Conservation (phyloP, 1,140 invertebrate species). For the Aphis gossypii region DNA sequence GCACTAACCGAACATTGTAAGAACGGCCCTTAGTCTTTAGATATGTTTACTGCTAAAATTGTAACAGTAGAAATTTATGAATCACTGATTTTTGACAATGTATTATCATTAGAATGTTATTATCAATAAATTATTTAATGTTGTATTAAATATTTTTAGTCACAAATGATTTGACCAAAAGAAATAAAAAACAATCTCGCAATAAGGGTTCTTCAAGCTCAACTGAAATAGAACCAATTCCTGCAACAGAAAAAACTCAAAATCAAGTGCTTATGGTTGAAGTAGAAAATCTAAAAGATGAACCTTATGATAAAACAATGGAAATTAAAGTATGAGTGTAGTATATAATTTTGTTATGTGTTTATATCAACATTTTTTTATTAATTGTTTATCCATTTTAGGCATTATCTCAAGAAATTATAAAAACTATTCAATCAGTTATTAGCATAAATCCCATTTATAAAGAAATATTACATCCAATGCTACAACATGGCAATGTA, state of each 20-base stretch:
- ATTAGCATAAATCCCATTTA: slow-evolving; percentile 96
- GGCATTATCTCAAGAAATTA: slow-evolving; percentile 95
- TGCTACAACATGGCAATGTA: slow-evolving; percentile 94
- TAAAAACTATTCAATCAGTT: slow-evolving; percentile 97
- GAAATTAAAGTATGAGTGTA: slow-evolving; percentile 82
- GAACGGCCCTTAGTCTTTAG: not conserved
- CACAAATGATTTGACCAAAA: slow-evolving; percentile 10
- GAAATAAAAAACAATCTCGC: slow-evolving; percentile 25
- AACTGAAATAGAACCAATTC: not conserved
- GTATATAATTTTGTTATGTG: not conserved
- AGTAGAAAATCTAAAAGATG: slow-evolving; percentile 91
- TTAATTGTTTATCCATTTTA: slow-evolving; percentile 63
- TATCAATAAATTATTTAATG: not conserved
- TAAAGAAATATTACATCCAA: slow-evolving; percentile 88
- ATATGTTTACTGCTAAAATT: not conserved
- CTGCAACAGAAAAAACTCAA: slow-evolving; percentile 39
- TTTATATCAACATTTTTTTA: not conserved
- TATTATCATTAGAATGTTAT: not conserved
- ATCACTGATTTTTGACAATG: not conserved
- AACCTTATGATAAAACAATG: slow-evolving; percentile 89
- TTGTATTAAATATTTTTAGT: not conserved
- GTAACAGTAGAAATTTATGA: not conserved
- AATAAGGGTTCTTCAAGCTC: slow-evolving; percentile 1
- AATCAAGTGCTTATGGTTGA: slow-evolving; percentile 87
- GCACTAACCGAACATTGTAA: too few species aligned